phyloP scores from a whole-genome alignment of 2,888 invertebrate species.

The Smittia aterrima region DNA sequence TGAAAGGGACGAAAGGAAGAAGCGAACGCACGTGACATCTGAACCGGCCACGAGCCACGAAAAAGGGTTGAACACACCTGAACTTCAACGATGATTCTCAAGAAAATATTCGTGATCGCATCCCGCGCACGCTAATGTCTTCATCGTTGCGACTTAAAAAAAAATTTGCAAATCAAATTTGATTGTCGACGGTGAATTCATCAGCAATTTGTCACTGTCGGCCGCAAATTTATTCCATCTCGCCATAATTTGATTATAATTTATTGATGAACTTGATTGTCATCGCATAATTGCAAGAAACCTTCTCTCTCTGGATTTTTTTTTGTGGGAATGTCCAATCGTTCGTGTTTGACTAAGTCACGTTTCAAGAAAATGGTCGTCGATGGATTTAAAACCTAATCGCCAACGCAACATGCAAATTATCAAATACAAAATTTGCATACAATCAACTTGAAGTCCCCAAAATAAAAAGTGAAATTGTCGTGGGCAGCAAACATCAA shows the following conservation, averaged over 20 bases:
- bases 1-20: not conserved
- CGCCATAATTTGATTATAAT: slow-evolving; percentile 35
- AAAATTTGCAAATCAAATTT: slow-evolving; percentile 39
- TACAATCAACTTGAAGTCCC: slow-evolving; percentile 20
- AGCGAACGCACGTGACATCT: slow-evolving; percentile 26
- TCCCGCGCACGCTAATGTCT: slow-evolving; percentile 6
- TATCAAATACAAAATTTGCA: slow-evolving; percentile 5
- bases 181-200: slow-evolving; percentile 9
- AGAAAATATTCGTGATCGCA: not conserved
- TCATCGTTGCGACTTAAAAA: not conserved
- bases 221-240: slow-evolving; percentile 24
- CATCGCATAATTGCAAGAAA: slow-evolving; percentile 11
- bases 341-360: no score
- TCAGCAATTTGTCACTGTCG: slow-evolving; percentile 40
- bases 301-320: no score
- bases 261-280: slow-evolving; percentile 30
- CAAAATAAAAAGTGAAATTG: slow-evolving; percentile 18
- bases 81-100: not conserved
- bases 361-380: not conserved
- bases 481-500: not conserved
- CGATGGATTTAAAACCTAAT: no score
- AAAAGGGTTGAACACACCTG: slow-evolving; percentile 4
- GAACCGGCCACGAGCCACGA: slow-evolving; percentile 18
- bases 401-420: not conserved
- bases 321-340: no score